These are phyloP conservation scores for Henricia sp. DNA, from an alignment of 53 echinoderm and acorn worm species.

Conservation along the genomic window DNA sequence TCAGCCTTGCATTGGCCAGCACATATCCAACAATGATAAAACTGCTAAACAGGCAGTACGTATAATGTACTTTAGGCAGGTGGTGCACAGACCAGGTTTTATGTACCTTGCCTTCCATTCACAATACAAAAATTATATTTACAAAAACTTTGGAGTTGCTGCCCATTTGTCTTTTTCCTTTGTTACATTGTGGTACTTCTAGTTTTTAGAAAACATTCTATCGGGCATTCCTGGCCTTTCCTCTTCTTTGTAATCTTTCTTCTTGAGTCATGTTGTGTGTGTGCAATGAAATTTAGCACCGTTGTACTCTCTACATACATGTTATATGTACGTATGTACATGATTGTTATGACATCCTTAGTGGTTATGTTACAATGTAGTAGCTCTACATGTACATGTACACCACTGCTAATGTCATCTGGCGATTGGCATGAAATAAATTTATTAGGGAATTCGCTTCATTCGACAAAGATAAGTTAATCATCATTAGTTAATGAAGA, in stretches of 20 bases:
- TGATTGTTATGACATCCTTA: neutral
- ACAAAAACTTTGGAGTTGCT: neutral
- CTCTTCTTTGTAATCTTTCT: no score
- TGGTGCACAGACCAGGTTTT: no score
- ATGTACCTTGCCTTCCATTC: no score
- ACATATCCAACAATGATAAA: no score
- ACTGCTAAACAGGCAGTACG: no score
- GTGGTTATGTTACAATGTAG: neutral
- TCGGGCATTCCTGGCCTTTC: neutral
- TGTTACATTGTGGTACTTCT: neutral
- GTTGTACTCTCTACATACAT: neutral
- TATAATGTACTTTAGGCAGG: no score
- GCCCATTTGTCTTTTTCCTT: neutral
- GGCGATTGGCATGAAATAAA: neutral
- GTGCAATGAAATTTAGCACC: neutral
- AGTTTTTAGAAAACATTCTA: neutral
- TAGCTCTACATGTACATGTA: no score
- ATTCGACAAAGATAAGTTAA: no score
- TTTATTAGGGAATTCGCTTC: no score
- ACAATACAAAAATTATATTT: neutral
- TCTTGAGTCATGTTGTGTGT: neutral
- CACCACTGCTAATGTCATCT: neutral
- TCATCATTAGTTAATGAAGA: no score
- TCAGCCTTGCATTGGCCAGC: no score
- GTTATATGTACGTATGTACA: neutral